Base-by-base conservation (phyloP, 2,888 invertebrate species). In the Arctia plantaginis region DNA sequence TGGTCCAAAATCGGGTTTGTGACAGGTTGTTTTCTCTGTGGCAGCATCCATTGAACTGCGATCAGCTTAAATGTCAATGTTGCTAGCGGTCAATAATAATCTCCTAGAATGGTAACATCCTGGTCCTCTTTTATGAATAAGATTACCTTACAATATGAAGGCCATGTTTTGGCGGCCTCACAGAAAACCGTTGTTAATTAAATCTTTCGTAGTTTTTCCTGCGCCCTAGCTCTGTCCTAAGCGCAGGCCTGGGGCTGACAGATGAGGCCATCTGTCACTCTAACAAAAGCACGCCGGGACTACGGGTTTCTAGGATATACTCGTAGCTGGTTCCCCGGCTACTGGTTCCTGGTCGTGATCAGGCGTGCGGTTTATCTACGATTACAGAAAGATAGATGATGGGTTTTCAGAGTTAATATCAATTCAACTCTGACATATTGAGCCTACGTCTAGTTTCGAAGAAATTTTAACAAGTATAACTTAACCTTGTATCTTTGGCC, bases 11-110 rank as follows among this genome's bases (percentile, higher is more conserved):
- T 93, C 89, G 78, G 84, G 83, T 88, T 89, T 86, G 85, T 85
- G 84, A 88, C 93, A 92, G 89, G 92, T 92, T 87, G 88, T 91
- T 93, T 93, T 93, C 93, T 91, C 91, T 91, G 85, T 81, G 87
- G 88, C 85, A 83, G 75, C 80, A 70, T 44, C 67, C 72, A 84
- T 71, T 76, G 74, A 72, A 39, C 6, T 15, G 27, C 47, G 33
- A 67, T 33, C 44, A 59, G 78, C 74, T 65, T 66, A 71, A 69
- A 33, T 51, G 69, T 47, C n/a, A 55, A 30, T 47, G 68, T 55
- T 67, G 47, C 67, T 67, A 67, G 44, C 47, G 30, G 30, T 23
- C 1, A 13, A 47, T 69, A 33, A 51, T 35, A 23, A 35, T 69
- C 35, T 69, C 13, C 55, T n/a, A 18, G 35, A 55, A 35, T 69